Conservation (phyloP, 1,140 invertebrate species). For the Trichonephila clavipes region DNA sequence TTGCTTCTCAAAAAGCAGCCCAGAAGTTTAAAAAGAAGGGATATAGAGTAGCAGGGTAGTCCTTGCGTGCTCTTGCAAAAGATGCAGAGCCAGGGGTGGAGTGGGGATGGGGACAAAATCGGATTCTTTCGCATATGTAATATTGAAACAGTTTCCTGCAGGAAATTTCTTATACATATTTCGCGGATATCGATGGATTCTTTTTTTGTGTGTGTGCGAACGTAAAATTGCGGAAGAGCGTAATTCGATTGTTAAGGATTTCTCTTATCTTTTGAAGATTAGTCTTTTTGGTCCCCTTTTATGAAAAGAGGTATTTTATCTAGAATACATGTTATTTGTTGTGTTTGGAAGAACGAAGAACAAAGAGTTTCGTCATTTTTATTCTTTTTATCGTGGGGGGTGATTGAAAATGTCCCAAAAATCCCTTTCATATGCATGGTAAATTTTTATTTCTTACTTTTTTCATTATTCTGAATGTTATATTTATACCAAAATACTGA, state of each 20-base stretch:
- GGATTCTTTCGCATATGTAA: constrained; percentile 48
- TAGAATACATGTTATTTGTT: no score
- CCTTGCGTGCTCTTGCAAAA: background rate
- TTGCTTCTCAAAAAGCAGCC: background rate
- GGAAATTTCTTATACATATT: constrained; percentile 54
- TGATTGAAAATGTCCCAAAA: background rate
- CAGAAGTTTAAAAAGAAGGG: constrained; percentile 22
- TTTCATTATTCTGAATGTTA: no score
- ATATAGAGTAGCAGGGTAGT: background rate
- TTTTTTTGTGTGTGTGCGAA: background rate
- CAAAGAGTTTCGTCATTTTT: no score
- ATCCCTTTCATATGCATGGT: background rate
- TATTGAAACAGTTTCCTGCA: constrained; percentile 30
- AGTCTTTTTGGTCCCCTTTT: background rate
- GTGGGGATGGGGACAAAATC: background rate
- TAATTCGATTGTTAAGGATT: constrained; percentile 30
- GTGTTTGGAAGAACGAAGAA: no score
- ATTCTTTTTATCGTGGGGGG: no score
- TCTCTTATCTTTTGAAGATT: background rate
- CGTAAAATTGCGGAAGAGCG: constrained; percentile 3
- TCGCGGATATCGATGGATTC: constrained; percentile 6
- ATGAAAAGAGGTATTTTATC: background rate
- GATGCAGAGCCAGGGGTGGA: background rate
- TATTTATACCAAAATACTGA: no score
- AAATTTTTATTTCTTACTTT: background rate